phyloP scores from a whole-genome alignment of 1,140 invertebrate genomes.

The Hycleus cichorii region DNA sequence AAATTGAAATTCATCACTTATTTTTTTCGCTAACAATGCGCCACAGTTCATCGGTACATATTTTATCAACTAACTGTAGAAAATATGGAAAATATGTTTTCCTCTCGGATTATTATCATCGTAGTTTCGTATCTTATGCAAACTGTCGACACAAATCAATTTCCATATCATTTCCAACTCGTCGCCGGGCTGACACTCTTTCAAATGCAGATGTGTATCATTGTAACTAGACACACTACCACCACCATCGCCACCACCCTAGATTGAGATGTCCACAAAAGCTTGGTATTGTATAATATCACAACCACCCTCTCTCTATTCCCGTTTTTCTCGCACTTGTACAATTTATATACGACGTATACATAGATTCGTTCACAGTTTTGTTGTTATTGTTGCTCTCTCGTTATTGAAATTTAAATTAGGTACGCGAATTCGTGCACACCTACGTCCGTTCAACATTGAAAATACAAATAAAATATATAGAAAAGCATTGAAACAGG shows the following conservation, averaged over 20 bases:
- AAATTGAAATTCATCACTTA: no score
- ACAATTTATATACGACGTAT: conserved; percentile 1
- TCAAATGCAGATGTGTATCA: conserved; percentile 35
- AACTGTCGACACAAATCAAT: conserved; percentile 30
- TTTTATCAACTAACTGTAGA: no score
- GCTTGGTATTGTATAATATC: conserved; percentile 16
- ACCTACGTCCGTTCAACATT: no score
- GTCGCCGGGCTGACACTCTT: conserved; percentile 28
- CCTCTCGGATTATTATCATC: no score
- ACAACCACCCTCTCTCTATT: conserved; percentile 9
- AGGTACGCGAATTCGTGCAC: background rate
- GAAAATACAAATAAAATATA: no score
- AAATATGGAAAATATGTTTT: no score
- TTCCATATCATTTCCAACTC: conserved; percentile 34
- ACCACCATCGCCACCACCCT: conserved; percentile 14
- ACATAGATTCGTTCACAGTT: background rate
- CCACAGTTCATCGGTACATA: no score
- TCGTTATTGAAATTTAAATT: background rate
- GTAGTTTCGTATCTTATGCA: conserved; percentile 2
- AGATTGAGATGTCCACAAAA: conserved; percentile 33
- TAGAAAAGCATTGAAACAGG: no score
- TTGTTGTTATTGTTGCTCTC: background rate
- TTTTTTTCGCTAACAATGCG: no score
- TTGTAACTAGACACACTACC: conserved; percentile 31
- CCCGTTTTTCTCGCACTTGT: background rate